Evolutionary conservation across 2,113 vertebrate genomes (phyloP).

Genomic region (Periophthalmodon schlosseri): DNA sequence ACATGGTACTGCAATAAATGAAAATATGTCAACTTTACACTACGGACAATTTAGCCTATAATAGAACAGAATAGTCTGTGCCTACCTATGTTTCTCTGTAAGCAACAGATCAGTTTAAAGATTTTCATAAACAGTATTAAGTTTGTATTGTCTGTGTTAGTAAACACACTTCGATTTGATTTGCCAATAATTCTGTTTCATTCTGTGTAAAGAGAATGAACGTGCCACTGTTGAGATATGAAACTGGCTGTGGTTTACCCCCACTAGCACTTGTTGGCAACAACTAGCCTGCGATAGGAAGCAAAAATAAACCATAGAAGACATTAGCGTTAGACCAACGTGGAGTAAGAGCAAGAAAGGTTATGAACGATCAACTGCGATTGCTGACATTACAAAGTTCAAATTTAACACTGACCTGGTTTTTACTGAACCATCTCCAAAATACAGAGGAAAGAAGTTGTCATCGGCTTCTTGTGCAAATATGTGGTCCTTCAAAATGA

Average conservation of each 20-base stretch:
- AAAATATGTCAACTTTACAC: not conserved
- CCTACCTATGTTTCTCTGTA: too few species aligned
- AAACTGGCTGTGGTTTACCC: not conserved
- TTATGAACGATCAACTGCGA: not conserved
- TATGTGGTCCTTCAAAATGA: not conserved
- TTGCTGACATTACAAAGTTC: not conserved
- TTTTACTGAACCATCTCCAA: conserved; percentile 41
- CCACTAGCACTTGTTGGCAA: not conserved
- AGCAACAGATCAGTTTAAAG: too few species aligned
- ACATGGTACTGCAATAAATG: not conserved
- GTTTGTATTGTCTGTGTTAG: too few species aligned
- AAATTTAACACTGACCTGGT: conserved; percentile 47
- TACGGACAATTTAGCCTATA: not conserved
- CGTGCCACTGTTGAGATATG: not conserved
- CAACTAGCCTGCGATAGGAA: not conserved
- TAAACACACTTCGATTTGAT: too few species aligned
- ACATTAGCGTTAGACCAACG: not conserved
- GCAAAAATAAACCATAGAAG: not conserved
- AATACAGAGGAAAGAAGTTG: not conserved
- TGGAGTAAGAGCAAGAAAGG: not conserved
- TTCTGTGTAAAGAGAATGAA: not conserved
- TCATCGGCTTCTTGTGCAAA: not conserved
- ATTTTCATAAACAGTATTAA: too few species aligned
- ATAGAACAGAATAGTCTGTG: not conserved
- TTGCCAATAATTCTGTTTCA: too few species aligned